Conservation (phyloP, 2,113 vertebrate species). For the Australoheros scitulus region DNA sequence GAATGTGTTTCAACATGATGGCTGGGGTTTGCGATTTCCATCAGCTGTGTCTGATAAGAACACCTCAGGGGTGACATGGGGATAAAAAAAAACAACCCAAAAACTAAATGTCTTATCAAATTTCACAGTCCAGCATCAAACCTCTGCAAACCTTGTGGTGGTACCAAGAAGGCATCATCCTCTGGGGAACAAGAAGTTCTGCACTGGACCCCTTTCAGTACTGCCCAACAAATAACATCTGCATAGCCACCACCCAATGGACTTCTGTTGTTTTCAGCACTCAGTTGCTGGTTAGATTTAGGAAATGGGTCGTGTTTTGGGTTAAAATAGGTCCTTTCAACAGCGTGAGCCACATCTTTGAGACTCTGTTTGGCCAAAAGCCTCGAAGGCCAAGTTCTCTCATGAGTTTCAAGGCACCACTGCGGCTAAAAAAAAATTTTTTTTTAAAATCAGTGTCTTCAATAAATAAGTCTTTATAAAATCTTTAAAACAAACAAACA, state of each 20-base stretch:
- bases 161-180: neutral
- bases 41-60: neutral
- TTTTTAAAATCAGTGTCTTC: neutral
- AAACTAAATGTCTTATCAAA: neutral
- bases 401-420: neutral
- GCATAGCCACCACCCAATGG: neutral
- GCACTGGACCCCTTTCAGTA: neutral
- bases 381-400: neutral
- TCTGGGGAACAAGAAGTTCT: neutral
- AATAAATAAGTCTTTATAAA: neutral
- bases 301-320: neutral
- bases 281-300: neutral
- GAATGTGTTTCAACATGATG: constrained; percentile 11
- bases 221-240: neutral
- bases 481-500: neutral
- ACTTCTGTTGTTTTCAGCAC: neutral
- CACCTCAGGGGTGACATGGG: neutral
- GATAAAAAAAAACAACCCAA: neutral
- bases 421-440: neutral
- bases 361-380: neutral
- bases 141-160: neutral
- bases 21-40: neutral
- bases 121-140: neutral
- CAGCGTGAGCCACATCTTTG: neutral
- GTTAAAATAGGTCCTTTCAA: neutral